Percentiles rank a stretch among this genome's conserved stretches.
These are phyloP conservation scores for Sebastes taczanowskii DNA, from an alignment of 2,797 vertebrate species.

Conservation along the genomic window DNA sequence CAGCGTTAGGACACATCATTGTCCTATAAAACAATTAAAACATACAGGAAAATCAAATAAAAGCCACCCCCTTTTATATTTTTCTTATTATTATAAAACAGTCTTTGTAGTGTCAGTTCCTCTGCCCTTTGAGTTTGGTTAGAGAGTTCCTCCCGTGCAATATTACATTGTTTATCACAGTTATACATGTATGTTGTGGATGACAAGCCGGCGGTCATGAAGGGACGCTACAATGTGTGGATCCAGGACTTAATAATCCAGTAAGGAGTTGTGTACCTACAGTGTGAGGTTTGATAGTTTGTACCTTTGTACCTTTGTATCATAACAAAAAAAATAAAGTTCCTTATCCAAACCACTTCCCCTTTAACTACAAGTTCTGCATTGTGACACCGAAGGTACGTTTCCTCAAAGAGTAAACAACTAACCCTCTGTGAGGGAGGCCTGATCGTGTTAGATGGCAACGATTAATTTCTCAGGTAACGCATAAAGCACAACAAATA, in stretches of 20 bases:
- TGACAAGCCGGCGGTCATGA: slow-evolving; percentile 14
- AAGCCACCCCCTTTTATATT: slow-evolving; percentile 44
- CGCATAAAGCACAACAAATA: slow-evolving; percentile 6
- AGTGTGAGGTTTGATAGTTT: slow-evolving; percentile 44
- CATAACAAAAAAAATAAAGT: not conserved
- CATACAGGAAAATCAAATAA: slow-evolving; percentile 57
- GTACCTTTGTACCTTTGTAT: slow-evolving; percentile 17
- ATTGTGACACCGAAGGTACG: slow-evolving; percentile 18
- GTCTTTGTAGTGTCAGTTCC: slow-evolving; percentile 73
- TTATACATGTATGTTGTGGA: slow-evolving; percentile 22
- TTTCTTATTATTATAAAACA: slow-evolving; percentile 32
- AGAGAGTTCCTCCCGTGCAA: slow-evolving; percentile 45
- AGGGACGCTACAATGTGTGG: slow-evolving; percentile 37
- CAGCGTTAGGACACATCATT: slow-evolving; percentile 58
- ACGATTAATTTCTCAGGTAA: slow-evolving; percentile 18
- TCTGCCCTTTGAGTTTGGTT: slow-evolving; percentile 57
- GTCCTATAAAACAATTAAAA: slow-evolving; percentile 66
- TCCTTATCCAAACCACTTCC: slow-evolving; percentile 38
- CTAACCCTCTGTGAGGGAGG: slow-evolving; percentile 1
- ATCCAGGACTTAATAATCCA: slow-evolving; percentile 19
- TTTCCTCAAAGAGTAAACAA: slow-evolving; percentile 42
- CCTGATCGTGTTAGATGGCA: not conserved
- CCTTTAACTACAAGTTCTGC: slow-evolving; percentile 21
- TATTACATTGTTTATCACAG: slow-evolving; percentile 60
- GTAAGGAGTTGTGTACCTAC: slow-evolving; percentile 35